Evolutionary conservation across 2,888 invertebrate species (phyloP), one percentile per base, ranked within the genome.

Genomic region (Synergus japonicus): DNA sequence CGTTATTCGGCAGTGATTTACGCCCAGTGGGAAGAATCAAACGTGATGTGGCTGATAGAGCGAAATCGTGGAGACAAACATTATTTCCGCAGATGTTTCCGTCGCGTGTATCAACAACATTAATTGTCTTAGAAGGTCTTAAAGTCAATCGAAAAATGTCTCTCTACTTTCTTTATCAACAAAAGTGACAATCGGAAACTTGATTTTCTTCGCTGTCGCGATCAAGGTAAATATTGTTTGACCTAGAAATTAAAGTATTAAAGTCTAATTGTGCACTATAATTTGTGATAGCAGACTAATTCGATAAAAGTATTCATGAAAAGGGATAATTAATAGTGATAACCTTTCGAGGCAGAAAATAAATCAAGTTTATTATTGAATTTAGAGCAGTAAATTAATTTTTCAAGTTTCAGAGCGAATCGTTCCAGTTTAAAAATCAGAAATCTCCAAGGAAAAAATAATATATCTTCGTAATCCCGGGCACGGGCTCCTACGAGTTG

Each of bases 21-120:
- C 81, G 79, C 77, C 67, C 76, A 63, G 76, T 77, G 80, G 78
- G 80, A 82, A 78, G 78, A 78, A 80, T 82, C 80, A 73, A 82
- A 80, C 63, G 76, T 66, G 66, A 79, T 37, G 41, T 73, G 66
- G 18, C 18, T n/a, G 66, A 66, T 66, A 66, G 46, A 60, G 37
- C 63, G 79, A 64, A 79, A 79, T 79, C 44, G 65, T 65, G 12
- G 44, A 44, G 76, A 73, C 73, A 73, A 73, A 73, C 73, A 73
- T 73, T 73, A 73, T 73, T 73, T 73, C 54, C 73, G 73, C 73
- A 73, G 73, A 73, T 73, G 73, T 54, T 73, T 73, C 73, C 54
- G 73, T 54, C n/a, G 18, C 73, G 41, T 73, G 54, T 73, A 73
- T 73, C 73, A 73, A 73, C 54, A 73, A 54, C 37, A n/a, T 73